Evolutionary conservation across 2,888 invertebrate species (phyloP), one percentile per base, ranked within the genome.

Genomic region (Laothoe populi): DNA sequence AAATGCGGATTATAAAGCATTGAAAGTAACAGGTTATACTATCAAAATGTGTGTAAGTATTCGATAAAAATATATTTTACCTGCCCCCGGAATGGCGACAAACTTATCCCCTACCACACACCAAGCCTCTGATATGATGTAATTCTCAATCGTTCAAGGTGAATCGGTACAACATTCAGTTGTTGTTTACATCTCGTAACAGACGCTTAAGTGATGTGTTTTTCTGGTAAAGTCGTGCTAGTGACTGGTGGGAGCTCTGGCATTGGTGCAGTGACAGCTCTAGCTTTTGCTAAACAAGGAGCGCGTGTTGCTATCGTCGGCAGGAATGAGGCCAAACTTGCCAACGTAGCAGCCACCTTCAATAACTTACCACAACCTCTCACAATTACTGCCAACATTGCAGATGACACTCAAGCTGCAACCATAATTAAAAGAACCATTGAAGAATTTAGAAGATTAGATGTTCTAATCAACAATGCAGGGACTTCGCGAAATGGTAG

Each of bases 391-490:
- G 59, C 59, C 2, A 35, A 59, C 31, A 16, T 59, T 3, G n/a
- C 59, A 1, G 16, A 59, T 4, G 45, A 59, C 2, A 10, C 13
- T 4, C 40, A 58, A 23, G 45, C 59, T 21, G 5, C 44, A 21
- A 46, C n/a, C 11, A 26, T 46, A 16, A n/a, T 59, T 7, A 19
- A 46, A 23, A 10, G 11, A 19, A 59, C 59, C 13, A 11, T 59
- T 1, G 21, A 44, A 1, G 26, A 44, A 16, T 59, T 45, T 11
- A 35, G 45, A 1, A 26, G 26, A 35, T 13, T 59, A 1, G 45
- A 59, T 21, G 31, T 59, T 10, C 35, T 59, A 2, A 7, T 59
- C 26, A 59, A 59, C 16, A 59, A 59, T 11, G 59, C 59, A 31
- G 59, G 59, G 2, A 59, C 8, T 0, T 16, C 59, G 3, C 38